Base-by-base conservation (phyloP, 2,113 vertebrate genomes). In the Plectropomus leopardus region DNA sequence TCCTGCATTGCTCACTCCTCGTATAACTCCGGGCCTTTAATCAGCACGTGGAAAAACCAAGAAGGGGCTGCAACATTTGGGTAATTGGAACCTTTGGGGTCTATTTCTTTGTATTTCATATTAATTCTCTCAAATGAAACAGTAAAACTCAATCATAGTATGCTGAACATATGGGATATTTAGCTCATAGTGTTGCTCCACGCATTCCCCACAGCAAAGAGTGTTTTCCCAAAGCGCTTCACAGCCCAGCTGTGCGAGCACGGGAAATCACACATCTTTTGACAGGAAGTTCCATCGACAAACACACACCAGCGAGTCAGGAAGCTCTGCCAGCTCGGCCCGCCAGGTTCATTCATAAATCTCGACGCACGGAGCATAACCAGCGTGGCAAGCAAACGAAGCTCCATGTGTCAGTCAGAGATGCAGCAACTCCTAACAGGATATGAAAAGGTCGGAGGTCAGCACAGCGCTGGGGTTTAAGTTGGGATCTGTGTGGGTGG, bases 271-370 rank as follows among this genome's bases (percentile, higher is more conserved):
- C 82, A 88, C 76, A 78, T 91, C 80, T 90, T 87, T 81, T 87
- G 71, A 89, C 89, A 92, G 94, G 93, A 95, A 94, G 88, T 86
- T 84, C 60, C 75, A 80, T 64, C 9, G 14, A 82, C 84, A 69
- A 78, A 76, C 48, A 83, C 42, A 76, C n/a, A 8, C 67, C 47
- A 83, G 34, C 40, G 5, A 89, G 86, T 76, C 81, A 87, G 88
- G 86, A 94, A 93, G 76, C 76, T 36, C 68, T 85, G 82, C 86
- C 85, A 88, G 51, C 72, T 84, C 45, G 64, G 63, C 75, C 48
- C 2, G 0, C 26, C 14, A 5, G 48, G 32, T 82, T 91, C 87
- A 93, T 93, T 92, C 91, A 92, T 88, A 86, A 92, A 86, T 90
- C 88, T 82, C 72, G 54, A 84, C 72, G 54, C 59, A 17, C 53